A percentile compares a stretch with the other conserved stretches of the same genome.
Evolutionary conservation across 2,888 invertebrate genomes (phyloP).

Genomic region (Selenia dentaria): DNA sequence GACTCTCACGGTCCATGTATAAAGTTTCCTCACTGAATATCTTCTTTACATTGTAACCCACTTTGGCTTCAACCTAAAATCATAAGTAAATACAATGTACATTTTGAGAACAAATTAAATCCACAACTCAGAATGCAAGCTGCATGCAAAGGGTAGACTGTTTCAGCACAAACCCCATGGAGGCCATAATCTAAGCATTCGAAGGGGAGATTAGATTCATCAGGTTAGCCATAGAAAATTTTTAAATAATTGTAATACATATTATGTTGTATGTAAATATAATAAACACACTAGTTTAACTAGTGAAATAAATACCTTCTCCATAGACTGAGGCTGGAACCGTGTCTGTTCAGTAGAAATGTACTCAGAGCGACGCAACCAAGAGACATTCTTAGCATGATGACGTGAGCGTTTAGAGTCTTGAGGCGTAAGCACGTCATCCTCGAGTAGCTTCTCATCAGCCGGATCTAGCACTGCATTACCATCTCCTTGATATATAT

Average conservation of each 20-base stretch:
- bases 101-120: no score
- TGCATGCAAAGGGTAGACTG: no score
- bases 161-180: no score
- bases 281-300: no score
- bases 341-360: slow-evolving; percentile 99
- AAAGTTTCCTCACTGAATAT: slow-evolving; percentile 95
- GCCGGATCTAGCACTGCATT: slow-evolving; percentile 93
- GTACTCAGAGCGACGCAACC: slow-evolving; percentile 99
- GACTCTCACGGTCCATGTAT: slow-evolving; percentile 98
- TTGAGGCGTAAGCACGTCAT: slow-evolving; percentile 95
- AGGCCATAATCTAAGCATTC: no score
- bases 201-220: no score
- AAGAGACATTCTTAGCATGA: slow-evolving; percentile 98
- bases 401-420: slow-evolving; percentile 96
- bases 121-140: no score
- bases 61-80: slow-evolving; percentile 95
- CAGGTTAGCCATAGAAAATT: no score
- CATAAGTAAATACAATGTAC: no score
- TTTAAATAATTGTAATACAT: no score
- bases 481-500: slow-evolving; percentile 93
- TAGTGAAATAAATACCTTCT: slow-evolving; percentile 86
- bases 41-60: slow-evolving; percentile 99
- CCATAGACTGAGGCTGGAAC: slow-evolving; percentile 97
- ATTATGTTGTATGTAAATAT: no score
- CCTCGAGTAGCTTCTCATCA: slow-evolving; percentile 97